Conservation (phyloP, 2,797 vertebrate species). For the Hybognathus amarus region DNA sequence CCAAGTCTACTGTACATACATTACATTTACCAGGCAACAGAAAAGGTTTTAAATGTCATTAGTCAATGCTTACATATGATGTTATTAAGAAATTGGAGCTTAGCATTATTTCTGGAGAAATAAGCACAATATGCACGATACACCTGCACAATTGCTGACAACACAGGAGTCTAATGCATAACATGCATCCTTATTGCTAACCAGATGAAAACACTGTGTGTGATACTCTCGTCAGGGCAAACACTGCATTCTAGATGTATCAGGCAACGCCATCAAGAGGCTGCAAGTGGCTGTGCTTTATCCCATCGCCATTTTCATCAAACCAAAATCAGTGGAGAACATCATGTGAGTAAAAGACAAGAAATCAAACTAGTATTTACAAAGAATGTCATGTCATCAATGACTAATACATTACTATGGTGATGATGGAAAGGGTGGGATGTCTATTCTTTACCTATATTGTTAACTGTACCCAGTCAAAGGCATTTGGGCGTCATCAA, state of each 20-base stretch:
- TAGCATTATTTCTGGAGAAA: background rate
- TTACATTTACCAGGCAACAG: background rate
- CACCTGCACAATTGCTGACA: slow-evolving; percentile 16
- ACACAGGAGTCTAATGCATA: background rate
- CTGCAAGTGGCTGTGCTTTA: slow-evolving; percentile 93
- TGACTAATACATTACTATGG: background rate
- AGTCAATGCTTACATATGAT: background rate
- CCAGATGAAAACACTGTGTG: background rate
- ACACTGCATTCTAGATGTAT: slow-evolving; percentile 98
- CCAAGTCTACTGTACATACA: background rate
- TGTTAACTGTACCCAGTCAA: background rate
- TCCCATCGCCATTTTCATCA: slow-evolving; percentile 95
- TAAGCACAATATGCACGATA: background rate
- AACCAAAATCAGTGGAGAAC: slow-evolving; percentile 95
- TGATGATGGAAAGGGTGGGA: background rate
- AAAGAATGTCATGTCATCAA: background rate
- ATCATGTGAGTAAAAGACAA: slow-evolving; percentile 87
- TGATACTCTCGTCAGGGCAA: slow-evolving; percentile 83
- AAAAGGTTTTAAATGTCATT: background rate
- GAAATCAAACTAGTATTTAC: background rate
- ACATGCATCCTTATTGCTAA: background rate
- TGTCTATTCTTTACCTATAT: background rate
- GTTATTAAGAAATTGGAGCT: background rate
- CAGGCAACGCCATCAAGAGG: slow-evolving; percentile 97
- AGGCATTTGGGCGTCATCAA: background rate